These are phyloP conservation scores for Anguilla japonica DNA, from an alignment of 2,113 vertebrate species.

Conservation along the genomic window DNA sequence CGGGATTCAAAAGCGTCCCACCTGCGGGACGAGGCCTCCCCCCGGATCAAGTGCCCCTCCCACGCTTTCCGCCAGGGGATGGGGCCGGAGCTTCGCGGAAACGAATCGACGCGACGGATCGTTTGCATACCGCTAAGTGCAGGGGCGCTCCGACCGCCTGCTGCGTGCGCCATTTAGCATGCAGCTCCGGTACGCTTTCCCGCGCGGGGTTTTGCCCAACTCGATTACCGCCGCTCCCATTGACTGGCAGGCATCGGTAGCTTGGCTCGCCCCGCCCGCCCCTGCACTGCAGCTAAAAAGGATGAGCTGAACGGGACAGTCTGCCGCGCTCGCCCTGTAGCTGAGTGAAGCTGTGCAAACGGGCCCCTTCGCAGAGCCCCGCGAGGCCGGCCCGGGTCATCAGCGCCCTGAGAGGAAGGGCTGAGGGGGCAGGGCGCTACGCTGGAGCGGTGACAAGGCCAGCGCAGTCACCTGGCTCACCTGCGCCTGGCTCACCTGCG, in stretches of 20 bases:
- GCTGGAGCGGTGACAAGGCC: not conserved
- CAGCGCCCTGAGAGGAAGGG: not conserved
- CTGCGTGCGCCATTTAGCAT: not conserved
- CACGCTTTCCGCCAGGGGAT: no score
- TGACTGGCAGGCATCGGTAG: not conserved
- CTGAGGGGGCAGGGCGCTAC: not conserved
- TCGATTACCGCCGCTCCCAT: not conserved
- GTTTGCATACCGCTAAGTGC: not conserved
- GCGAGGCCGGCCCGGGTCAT: not conserved
- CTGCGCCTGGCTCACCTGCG: no score
- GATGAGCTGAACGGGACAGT: not conserved
- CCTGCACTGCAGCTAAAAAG: not conserved
- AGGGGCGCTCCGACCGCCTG: no score
- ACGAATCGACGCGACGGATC: not conserved
- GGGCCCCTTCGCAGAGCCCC: not conserved
- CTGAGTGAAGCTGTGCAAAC: not conserved
- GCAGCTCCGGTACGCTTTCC: not conserved
- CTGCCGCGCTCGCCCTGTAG: not conserved
- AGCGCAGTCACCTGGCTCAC: not conserved
- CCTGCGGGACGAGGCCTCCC: no score
- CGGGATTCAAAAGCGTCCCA: no score
- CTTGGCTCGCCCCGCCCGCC: no score
- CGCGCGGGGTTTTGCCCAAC: not conserved
- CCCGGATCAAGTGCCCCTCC: no score
- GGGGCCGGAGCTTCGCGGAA: not conserved